A percentile compares a stretch with the other conserved stretches of the same genome.
Conservation (phyloP, 2,888 invertebrate species). For the Tuta absoluta region DNA sequence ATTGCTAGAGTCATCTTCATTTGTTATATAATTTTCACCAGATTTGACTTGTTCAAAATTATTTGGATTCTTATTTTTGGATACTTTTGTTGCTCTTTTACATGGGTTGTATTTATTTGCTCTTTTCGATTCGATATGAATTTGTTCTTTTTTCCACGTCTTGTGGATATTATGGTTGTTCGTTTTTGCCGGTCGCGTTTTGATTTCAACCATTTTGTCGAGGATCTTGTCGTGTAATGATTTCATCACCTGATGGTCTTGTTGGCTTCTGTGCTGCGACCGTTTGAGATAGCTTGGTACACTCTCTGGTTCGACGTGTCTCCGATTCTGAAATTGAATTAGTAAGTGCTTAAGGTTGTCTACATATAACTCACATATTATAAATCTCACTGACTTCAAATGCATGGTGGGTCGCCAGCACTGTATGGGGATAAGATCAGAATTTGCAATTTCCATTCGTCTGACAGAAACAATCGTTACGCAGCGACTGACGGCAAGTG, state of each 20-base stretch:
- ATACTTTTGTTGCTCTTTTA: background rate
- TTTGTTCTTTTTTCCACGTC: background rate
- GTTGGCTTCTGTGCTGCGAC: background rate
- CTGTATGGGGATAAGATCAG: no score
- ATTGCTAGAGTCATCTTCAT: background rate
- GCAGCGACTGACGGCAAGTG: no score
- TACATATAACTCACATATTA: background rate
- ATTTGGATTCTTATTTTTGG: background rate
- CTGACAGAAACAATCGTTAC: no score
- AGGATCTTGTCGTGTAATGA: background rate
- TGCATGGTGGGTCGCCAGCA: no score
- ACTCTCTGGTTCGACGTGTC: background rate
- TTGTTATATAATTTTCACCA: background rate
- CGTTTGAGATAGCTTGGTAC: background rate
- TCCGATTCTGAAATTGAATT: background rate
- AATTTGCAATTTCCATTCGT: no score
- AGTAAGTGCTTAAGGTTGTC: background rate
- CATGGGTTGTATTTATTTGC: background rate
- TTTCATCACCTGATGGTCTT: background rate
- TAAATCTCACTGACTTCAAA: no score
- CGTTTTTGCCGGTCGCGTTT: background rate
- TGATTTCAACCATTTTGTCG: background rate
- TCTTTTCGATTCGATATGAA: background rate
- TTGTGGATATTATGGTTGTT: background rate
- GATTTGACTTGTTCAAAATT: background rate